Conservation (phyloP, 37 sponge, comb jelly and placozoan genomes). For the Beroe ovata region DNA sequence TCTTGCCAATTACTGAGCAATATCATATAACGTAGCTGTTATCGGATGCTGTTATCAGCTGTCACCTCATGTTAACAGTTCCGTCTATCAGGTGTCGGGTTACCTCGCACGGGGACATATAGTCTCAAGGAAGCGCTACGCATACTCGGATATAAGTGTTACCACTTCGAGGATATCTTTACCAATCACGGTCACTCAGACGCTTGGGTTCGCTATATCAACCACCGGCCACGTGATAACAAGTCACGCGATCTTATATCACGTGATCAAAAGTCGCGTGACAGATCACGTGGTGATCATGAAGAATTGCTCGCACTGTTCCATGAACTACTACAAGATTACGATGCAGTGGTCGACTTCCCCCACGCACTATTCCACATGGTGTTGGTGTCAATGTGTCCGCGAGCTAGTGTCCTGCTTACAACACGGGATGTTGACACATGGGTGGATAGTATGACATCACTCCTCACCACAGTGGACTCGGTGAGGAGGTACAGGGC, state of each 20-base stretch:
- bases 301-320: background rate
- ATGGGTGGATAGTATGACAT: conserved; percentile 27
- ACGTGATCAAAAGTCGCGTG: no score
- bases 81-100: conserved; percentile 47
- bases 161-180: conserved; percentile 60
- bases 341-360: conserved; percentile 64
- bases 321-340: background rate
- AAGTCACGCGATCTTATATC: no score
- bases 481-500: background rate
- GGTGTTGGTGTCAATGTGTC: background rate
- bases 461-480: conserved; percentile 1
- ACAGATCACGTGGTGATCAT: no score
- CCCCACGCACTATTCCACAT: background rate
- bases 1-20: background rate
- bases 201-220: conserved; percentile 1
- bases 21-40: no score
- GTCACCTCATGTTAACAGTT: no score
- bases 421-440: background rate
- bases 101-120: conserved; percentile 24
- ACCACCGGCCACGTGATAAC: no score
- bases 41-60: no score
- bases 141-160: conserved; percentile 6
- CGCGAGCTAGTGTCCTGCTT: conserved; percentile 10
- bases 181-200: conserved; percentile 11
- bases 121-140: conserved; percentile 20